Percentiles rank a stretch among this genome's conserved stretches.
Conservation (phyloP, 1,140 invertebrate species). For the Aphidius ervi region DNA sequence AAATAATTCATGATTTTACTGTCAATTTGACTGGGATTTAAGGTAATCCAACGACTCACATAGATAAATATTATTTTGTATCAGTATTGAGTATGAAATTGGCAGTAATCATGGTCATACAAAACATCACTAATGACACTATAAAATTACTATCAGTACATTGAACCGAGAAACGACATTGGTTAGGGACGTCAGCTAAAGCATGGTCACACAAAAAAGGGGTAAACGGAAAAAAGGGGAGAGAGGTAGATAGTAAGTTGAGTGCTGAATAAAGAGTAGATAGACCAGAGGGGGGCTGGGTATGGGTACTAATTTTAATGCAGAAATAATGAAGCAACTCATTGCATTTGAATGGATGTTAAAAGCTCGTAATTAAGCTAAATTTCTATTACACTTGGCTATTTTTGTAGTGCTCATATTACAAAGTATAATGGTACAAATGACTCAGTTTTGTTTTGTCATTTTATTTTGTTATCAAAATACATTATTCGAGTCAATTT, state of each 20-base stretch:
- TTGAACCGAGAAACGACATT: conserved; percentile 5
- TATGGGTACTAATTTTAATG: conserved; percentile 35
- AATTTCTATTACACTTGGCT: not conserved
- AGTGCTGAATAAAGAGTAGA: not conserved
- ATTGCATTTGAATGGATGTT: conserved; percentile 22
- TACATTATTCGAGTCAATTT: no score
- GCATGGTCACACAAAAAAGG: no score
- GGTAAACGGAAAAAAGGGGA: no score
- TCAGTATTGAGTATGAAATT: conserved; percentile 28
- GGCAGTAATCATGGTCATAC: conserved; percentile 32
- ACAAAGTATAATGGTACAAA: no score
- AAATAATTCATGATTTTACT: no score
- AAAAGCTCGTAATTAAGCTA: conserved; percentile 2
- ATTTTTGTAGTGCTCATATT: not conserved
- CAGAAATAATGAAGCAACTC: conserved; percentile 33
- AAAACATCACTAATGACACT: conserved; percentile 33
- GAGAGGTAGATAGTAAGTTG: no score
- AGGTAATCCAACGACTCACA: not conserved
- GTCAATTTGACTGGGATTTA: no score
- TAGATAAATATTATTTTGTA: conserved; percentile 26
- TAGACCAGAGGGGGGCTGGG: conserved; percentile 7
- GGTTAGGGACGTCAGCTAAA: no score
- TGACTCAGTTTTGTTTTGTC: no score
- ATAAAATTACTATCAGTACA: conserved; percentile 37
- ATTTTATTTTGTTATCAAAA: no score